Percentiles rank a stretch among this genome's conserved stretches.
Conservation (phyloP, 2,113 vertebrate species). For the Electrona antarctica region DNA sequence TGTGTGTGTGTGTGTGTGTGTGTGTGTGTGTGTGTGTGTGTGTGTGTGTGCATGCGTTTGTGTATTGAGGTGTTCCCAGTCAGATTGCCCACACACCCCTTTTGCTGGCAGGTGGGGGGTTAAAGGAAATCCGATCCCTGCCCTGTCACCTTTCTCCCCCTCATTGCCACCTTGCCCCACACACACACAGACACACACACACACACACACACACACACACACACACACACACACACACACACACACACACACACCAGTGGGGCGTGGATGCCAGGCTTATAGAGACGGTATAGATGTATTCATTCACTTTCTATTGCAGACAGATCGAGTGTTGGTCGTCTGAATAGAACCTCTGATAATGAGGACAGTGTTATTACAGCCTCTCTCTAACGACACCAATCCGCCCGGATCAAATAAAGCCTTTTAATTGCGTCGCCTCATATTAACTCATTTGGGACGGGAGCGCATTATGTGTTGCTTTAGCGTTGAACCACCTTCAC, state of each 20-base stretch:
- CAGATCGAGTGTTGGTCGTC: constrained; percentile 71
- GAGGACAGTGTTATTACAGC: constrained; percentile 76
- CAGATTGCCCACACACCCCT: constrained; percentile 66
- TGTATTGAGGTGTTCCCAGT: constrained; percentile 32
- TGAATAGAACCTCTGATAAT: constrained; percentile 73
- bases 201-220: constrained; percentile 11
- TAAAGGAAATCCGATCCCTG: constrained; percentile 71
- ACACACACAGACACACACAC: constrained; percentile 60
- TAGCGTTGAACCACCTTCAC: too few relatives aligned
- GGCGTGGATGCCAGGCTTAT: constrained; percentile 63
- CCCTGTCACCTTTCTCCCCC: constrained; percentile 38
- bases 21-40: background rate
- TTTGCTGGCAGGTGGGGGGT: constrained; percentile 59
- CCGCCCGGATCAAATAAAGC: constrained; percentile 74
- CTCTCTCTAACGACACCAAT: constrained; percentile 70
- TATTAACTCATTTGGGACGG: constrained; percentile 49
- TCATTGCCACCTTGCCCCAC: constrained; percentile 43
- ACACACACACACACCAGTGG: constrained; percentile 48
- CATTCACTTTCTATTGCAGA: constrained; percentile 76
- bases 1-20: background rate
- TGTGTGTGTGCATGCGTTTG: background rate
- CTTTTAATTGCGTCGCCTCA: constrained; percentile 79
- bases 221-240: constrained; percentile 21
- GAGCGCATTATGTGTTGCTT: too few relatives aligned
- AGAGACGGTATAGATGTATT: constrained; percentile 65